A percentile compares a stretch with the other conserved stretches of the same genome.
These are phyloP conservation scores for Scolopax rusticola DNA, from an alignment of 2,797 vertebrate genomes.

Conservation along the genomic window DNA sequence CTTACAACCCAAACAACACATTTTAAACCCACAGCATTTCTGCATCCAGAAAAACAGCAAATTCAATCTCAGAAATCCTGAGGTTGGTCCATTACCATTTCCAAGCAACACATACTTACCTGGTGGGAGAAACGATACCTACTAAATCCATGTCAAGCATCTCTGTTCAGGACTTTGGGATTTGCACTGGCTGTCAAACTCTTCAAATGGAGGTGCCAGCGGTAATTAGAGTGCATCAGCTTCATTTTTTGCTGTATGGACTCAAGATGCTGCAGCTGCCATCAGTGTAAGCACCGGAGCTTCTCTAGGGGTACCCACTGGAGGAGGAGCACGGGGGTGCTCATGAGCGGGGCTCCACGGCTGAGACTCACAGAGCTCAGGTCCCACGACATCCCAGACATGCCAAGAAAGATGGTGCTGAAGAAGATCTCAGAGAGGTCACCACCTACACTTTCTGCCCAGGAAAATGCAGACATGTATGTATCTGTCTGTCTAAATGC, in stretches of 20 bases:
- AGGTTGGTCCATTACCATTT: neutral
- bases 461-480: neutral
- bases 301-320: neutral
- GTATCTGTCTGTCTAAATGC: neutral
- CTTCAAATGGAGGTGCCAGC: neutral
- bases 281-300: neutral
- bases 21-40: neutral
- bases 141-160: neutral
- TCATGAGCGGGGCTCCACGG: neutral
- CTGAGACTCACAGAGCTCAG: neutral
- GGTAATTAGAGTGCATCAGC: neutral
- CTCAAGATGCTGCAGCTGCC: neutral
- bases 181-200: neutral
- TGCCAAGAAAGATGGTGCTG: neutral
- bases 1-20: neutral
- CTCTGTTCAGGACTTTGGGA: neutral
- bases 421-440: neutral
- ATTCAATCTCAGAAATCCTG: neutral
- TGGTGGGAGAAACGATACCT: neutral
- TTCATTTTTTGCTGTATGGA: neutral
- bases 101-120: neutral
- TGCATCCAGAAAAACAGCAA: neutral
- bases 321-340: neutral
- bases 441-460: neutral
- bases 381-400: fast-evolving